These are phyloP conservation scores for Mamestra configurata DNA, from an alignment of 1,140 invertebrate species.

Conservation along the genomic window DNA sequence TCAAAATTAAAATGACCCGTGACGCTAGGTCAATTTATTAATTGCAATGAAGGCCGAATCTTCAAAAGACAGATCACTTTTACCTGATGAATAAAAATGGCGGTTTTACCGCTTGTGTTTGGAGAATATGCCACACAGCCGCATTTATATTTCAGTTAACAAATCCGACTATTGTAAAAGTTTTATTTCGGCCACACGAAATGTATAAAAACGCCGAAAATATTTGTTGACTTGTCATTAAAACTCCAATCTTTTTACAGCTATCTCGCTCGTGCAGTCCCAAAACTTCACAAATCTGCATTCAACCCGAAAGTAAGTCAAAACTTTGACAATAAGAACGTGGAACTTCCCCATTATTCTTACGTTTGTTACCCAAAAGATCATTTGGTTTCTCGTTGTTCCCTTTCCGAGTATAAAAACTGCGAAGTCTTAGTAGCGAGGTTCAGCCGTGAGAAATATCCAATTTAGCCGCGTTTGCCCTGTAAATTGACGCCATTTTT, in stretches of 20 bases:
- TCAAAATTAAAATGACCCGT: too few species aligned
- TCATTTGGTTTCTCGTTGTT: constrained; percentile 44
- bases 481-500: constrained; percentile 83
- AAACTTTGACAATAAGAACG: not conserved
- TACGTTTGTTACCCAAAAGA: constrained; percentile 35
- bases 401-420: constrained; percentile 56
- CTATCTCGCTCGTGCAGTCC: not conserved
- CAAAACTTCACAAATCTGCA: not conserved
- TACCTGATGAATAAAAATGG: too few species aligned
- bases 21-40: too few species aligned
- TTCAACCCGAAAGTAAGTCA: not conserved
- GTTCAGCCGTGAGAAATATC: constrained; percentile 74
- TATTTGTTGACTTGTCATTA: too few species aligned
- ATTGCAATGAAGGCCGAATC: too few species aligned
- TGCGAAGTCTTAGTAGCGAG: constrained; percentile 59
- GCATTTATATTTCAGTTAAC: too few species aligned
- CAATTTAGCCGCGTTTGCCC: constrained; percentile 81
- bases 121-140: too few species aligned
- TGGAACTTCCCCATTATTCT: constrained; percentile 7
- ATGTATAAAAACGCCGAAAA: too few species aligned
- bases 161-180: too few species aligned
- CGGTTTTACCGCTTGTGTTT: too few species aligned
- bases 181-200: too few species aligned
- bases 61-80: too few species aligned
- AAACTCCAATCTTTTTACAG: not conserved